Evolutionary conservation across 1,140 invertebrate genomes (phyloP).

Genomic region (Mya arenaria): DNA sequence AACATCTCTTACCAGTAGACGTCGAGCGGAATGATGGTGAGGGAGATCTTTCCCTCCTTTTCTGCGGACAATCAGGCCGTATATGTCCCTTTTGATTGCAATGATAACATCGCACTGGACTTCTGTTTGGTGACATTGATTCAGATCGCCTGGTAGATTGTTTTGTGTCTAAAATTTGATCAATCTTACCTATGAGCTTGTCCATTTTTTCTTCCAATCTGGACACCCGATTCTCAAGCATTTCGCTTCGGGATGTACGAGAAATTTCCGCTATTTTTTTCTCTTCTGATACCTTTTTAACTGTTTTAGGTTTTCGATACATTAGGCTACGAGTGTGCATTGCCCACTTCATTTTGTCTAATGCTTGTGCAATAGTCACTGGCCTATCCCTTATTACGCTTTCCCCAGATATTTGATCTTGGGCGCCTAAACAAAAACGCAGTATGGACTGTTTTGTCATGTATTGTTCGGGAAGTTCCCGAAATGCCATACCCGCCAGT

Average conservation of each 20-base stretch:
- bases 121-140: background rate
- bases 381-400: background rate
- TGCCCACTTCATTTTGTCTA: background rate
- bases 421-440: conserved; percentile 1
- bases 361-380: background rate
- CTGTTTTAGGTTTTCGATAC: background rate
- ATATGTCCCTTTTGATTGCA: background rate
- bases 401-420: conserved; percentile 17
- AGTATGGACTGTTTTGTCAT: background rate
- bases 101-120: background rate
- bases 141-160: background rate
- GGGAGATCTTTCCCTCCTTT: background rate
- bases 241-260: too few relatives aligned
- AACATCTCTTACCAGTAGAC: too few relatives aligned
- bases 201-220: background rate
- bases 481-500: conserved; percentile 1
- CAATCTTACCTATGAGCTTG: background rate
- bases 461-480: conserved; percentile 18
- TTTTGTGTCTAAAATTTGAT: background rate
- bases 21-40: too few relatives aligned
- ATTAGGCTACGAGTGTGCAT: background rate
- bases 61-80: background rate
- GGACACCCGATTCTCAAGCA: background rate
- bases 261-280: too few relatives aligned
- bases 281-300: background rate